Percentiles rank a stretch among this genome's conserved stretches.
Evolutionary conservation across 2,888 invertebrate genomes (phyloP).

Genomic region (Cosmia pyralina): DNA sequence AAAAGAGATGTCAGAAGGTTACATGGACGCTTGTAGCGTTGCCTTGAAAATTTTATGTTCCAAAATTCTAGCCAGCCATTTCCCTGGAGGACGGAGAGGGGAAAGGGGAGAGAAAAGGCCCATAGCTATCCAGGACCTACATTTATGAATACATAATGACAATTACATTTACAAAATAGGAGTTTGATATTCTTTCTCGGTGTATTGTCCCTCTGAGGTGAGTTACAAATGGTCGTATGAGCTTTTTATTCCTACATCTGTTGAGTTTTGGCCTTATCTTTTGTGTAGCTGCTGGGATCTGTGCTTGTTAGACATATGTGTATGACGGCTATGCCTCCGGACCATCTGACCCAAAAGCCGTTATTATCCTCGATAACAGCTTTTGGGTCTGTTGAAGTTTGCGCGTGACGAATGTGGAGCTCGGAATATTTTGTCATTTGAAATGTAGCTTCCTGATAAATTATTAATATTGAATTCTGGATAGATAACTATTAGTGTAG

Average conservation of each 20-base stretch:
- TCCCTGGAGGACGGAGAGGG: conserved; percentile 48
- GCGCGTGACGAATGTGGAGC: neutral
- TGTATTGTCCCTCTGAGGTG: conserved; percentile 60
- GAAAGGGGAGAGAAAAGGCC: conserved; percentile 18
- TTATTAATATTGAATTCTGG: neutral
- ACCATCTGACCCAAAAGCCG: neutral
- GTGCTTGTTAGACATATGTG: conserved; percentile 1
- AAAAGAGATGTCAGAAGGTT: conserved; percentile 49
- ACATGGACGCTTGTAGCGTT: conserved; percentile 33
- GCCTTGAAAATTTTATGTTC: conserved; percentile 55
- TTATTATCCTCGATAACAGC: conserved; percentile 3
- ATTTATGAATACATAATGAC: conserved; percentile 70
- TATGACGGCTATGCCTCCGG: neutral
- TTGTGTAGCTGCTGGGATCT: conserved; percentile 9
- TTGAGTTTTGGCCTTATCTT: conserved; percentile 26
- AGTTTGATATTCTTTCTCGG: conserved; percentile 57
- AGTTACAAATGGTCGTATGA: conserved; percentile 41
- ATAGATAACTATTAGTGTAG: neutral
- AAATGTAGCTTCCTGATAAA: neutral
- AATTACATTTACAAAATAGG: conserved; percentile 68
- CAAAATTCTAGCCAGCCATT: conserved; percentile 58
- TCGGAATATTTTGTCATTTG: conserved; percentile 5
- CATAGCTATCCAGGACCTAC: conserved; percentile 58
- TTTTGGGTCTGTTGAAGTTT: conserved; percentile 34
- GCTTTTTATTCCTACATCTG: conserved; percentile 42